A percentile compares a stretch with the other conserved stretches of the same genome.
phyloP scores from a whole-genome alignment of 1,140 invertebrate species.

The Cyphomyrmex costatus region DNA sequence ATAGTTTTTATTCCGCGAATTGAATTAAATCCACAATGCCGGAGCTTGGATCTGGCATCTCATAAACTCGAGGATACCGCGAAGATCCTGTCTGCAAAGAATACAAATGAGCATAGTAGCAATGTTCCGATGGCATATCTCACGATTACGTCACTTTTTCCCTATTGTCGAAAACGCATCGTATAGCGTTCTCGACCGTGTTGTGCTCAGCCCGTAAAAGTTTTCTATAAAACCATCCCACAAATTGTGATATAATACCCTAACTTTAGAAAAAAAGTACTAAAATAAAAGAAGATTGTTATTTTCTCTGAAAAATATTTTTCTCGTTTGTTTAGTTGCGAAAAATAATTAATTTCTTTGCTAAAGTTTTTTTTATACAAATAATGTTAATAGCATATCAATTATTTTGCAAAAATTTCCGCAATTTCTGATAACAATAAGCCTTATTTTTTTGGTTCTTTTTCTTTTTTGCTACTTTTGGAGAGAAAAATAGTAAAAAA shows the following conservation, averaged over 20 bases:
- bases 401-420: not conserved
- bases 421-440: not conserved
- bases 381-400: not conserved
- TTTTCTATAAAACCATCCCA: slow-evolving; percentile 23
- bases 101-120: slow-evolving; percentile 43
- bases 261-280: not conserved
- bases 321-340: not conserved
- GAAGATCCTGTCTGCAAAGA: slow-evolving; percentile 29
- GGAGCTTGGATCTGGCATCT: slow-evolving; percentile 26
- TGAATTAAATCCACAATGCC: slow-evolving; percentile 38
- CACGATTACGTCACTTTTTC: slow-evolving; percentile 31
- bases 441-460: not conserved
- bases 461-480: not conserved
- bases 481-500: not conserved
- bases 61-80: slow-evolving; percentile 23
- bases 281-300: slow-evolving; percentile 20
- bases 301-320: not conserved
- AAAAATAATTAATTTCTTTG: not conserved
- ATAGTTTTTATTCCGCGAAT: slow-evolving; percentile 35
- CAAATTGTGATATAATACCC: slow-evolving; percentile 13
- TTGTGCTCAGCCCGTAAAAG: not conserved
- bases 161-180: slow-evolving; percentile 9
- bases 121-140: slow-evolving; percentile 18
- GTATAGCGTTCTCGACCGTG: not conserved
- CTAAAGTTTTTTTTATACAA: not conserved